Evolutionary conservation across 2,113 vertebrate genomes (phyloP).

Genomic region (Atrichornis clamosus): DNA sequence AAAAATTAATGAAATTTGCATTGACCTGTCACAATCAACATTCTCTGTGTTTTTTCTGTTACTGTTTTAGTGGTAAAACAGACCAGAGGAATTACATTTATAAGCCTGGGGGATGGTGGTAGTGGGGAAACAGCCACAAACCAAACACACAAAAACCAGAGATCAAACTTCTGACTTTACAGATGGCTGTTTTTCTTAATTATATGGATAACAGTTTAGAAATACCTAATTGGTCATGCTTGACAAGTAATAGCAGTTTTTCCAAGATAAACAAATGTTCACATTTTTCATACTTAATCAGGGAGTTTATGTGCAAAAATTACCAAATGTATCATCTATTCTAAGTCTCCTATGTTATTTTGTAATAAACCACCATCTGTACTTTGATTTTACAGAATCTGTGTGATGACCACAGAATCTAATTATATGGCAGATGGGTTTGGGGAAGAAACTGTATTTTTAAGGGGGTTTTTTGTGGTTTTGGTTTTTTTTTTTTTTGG

Average conservation of each 20-base stretch:
- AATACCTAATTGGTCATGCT: conserved; percentile 83
- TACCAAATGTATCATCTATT: conserved; percentile 77
- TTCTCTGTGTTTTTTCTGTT: background rate
- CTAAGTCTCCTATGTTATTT: conserved; percentile 72
- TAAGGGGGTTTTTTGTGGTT: background rate
- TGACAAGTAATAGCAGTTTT: conserved; percentile 79
- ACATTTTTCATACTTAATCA: conserved; percentile 81
- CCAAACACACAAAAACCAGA: background rate
- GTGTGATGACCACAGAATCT: conserved; percentile 70
- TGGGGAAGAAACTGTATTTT: conserved; percentile 41
- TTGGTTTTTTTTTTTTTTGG: background rate
- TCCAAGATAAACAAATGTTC: conserved; percentile 82
- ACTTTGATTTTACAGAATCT: conserved; percentile 72
- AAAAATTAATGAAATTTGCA: background rate
- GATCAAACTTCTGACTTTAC: conserved; percentile 76
- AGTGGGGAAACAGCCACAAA: background rate
- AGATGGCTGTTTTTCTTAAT: conserved; percentile 84
- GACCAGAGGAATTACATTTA: conserved; percentile 61
- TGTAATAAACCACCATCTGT: conserved; percentile 78
- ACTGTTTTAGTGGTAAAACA: conserved; percentile 53
- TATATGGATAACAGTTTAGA: conserved; percentile 76
- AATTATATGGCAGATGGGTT: conserved; percentile 70
- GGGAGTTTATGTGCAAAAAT: conserved; percentile 78
- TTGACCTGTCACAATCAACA: background rate
- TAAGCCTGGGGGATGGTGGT: background rate